phyloP scores from a whole-genome alignment of 1,140 invertebrate species.

The Antheraea pernyi region DNA sequence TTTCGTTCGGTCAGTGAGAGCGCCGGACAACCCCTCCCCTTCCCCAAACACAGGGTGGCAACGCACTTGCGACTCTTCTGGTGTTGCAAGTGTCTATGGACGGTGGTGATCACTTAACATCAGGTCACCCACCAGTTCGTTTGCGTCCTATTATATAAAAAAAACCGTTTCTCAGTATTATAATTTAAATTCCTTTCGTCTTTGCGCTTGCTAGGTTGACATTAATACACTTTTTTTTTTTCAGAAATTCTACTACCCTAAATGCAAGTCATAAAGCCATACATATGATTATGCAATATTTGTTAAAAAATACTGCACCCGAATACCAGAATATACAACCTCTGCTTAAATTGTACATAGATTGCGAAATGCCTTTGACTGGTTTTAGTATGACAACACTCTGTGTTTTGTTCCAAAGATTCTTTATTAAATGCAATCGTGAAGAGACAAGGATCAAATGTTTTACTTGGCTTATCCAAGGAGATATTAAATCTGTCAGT shows the following conservation, averaged over 20 bases:
- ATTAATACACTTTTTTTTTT: constrained; percentile 31
- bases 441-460: constrained; percentile 41
- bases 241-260: constrained; percentile 49
- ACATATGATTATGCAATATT: constrained; percentile 46
- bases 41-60: too few relatives aligned
- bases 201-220: neutral
- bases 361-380: constrained; percentile 60
- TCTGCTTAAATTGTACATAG: constrained; percentile 51
- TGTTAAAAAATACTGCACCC: constrained; percentile 41
- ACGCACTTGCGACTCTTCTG: too few relatives aligned
- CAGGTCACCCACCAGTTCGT: too few relatives aligned
- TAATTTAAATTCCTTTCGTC: neutral
- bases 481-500: constrained; percentile 32
- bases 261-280: constrained; percentile 43
- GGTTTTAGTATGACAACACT: constrained; percentile 49
- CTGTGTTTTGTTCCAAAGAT: constrained; percentile 43
- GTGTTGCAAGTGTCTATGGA: too few relatives aligned
- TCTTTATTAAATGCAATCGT: constrained; percentile 51
- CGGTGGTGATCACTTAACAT: too few relatives aligned
- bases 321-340: constrained; percentile 48
- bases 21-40: too few relatives aligned
- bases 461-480: constrained; percentile 49
- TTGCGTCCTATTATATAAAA: too few relatives aligned
- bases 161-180: too few relatives aligned
- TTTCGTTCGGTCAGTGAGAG: too few relatives aligned